Conservation (phyloP, 2,888 invertebrate species). For the Melanostoma mellinum region DNA sequence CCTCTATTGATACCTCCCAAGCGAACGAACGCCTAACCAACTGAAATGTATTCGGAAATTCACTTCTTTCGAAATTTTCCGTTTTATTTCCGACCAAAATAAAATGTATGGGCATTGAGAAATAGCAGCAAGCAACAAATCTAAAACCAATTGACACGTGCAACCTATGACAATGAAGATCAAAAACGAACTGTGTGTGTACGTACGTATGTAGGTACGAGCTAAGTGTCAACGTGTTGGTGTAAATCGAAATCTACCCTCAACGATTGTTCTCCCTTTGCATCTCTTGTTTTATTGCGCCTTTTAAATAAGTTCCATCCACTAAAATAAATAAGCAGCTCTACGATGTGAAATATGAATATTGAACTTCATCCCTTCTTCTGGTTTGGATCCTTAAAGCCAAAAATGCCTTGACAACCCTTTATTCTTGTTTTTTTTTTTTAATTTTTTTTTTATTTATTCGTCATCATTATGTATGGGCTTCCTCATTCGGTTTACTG, state of each 20-base stretch:
- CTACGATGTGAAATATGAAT: constrained; percentile 24
- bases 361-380: constrained; percentile 54
- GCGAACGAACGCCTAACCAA: constrained; percentile 7
- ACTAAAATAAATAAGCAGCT: constrained; percentile 38
- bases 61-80: constrained; percentile 58
- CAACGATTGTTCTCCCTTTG: neutral
- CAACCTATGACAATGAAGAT: constrained; percentile 62
- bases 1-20: constrained; percentile 37
- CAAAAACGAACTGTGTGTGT: constrained; percentile 2
- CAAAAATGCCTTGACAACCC: constrained; percentile 61
- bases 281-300: constrained; percentile 41
- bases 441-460: constrained; percentile 13
- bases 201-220: constrained; percentile 7
- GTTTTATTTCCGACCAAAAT: constrained; percentile 56
- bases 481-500: constrained; percentile 57
- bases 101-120: constrained; percentile 32
- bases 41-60: constrained; percentile 53
- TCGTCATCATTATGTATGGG: constrained; percentile 23
- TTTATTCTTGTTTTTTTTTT: constrained; percentile 44
- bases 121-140: constrained; percentile 57
- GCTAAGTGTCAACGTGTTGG: constrained; percentile 52
- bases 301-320: constrained; percentile 34
- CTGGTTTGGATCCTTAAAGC: neutral
- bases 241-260: constrained; percentile 45
- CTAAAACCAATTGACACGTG: constrained; percentile 71